Base-by-base conservation (phyloP, 2,797 vertebrate species). In the Anguilla marmorata region DNA sequence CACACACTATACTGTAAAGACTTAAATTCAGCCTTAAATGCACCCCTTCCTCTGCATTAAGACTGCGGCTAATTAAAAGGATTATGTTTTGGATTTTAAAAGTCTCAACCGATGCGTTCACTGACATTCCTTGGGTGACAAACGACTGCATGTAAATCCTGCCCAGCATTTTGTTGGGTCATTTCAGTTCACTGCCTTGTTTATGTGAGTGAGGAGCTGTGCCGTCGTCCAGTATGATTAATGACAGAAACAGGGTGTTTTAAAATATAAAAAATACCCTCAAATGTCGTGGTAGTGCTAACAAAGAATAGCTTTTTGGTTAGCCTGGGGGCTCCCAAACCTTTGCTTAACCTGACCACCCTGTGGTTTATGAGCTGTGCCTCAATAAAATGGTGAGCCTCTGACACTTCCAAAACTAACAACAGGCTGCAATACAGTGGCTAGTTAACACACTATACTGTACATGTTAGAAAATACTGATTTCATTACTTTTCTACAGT, bases 61-160 rank as follows among this genome's bases (percentile, higher is more conserved):
- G 58, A 14, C n/a, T 84, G 11, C 16, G 74, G 48, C 45, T 89
- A 69, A 89, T 84, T 84, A 74, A 54, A 83, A 72, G 30, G 45
- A 86, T 84, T 88, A 27, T 48, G 52, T 48, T 86, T 86, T 19
- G 60, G 76, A 89, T 54, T 74, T 86, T 60, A 66, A 66, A 86
- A 74, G 79, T 50, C 41, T 69, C 72, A 54, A 80, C 76, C 48
- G 74, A 79, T 2, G 19, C 56, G 63, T 85, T 88, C 56, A 56
- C 5, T 74, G 82, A 85, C 66, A 82, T 37, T 87, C 54, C 21
- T 48, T 37, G 37, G 76, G 86, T 21, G 11, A 41, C 54, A 48
- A 16, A 48, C 56, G 48, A 37, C 56, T 50, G 87, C 48, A 56
- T 21, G 8, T 19, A 52, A 56, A 52, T 41, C 66, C 63, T 56